These are phyloP conservation scores for Melipona bicolor DNA, from an alignment of 2,888 invertebrate genomes.

Conservation along the genomic window DNA sequence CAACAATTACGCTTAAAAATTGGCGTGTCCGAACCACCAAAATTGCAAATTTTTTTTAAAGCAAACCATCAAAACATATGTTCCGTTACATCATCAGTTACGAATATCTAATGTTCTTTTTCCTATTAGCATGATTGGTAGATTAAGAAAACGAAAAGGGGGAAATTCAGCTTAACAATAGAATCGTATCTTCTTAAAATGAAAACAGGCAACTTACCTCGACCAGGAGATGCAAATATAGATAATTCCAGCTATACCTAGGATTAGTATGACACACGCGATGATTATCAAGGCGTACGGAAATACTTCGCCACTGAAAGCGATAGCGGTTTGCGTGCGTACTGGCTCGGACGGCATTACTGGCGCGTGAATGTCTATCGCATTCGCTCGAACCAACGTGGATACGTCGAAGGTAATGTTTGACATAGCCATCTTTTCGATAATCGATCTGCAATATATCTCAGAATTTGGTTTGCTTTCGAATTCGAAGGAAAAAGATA, in stretches of 20 bases:
- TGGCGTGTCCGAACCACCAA: neutral
- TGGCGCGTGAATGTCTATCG: conserved; percentile 88
- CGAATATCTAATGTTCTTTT: neutral
- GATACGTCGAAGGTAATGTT: conserved; percentile 90
- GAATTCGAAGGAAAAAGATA: no score
- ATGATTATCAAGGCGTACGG: conserved; percentile 95
- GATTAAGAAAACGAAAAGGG: neutral
- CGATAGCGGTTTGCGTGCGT: conserved; percentile 85
- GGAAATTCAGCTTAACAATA: neutral
- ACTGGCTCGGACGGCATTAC: conserved; percentile 85
- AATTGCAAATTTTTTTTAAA: no score
- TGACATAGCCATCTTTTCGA: conserved; percentile 87
- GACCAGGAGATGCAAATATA: conserved; percentile 98
- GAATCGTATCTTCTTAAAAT: neutral
- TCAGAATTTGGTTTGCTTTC: neutral
- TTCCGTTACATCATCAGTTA: neutral
- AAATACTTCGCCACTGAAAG: conserved; percentile 89
- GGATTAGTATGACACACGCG: conserved; percentile 94
- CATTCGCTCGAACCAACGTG: conserved; percentile 88
- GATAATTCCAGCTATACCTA: conserved; percentile 94
- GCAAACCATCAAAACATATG: neutral
- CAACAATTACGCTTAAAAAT: neutral
- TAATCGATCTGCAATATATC: conserved; percentile 84
- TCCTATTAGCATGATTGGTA: neutral
- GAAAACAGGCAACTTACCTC: conserved; percentile 86